Base-by-base conservation (phyloP, 35 echinoderm and acorn worm genomes). In the Heliocidaris tuberculata region DNA sequence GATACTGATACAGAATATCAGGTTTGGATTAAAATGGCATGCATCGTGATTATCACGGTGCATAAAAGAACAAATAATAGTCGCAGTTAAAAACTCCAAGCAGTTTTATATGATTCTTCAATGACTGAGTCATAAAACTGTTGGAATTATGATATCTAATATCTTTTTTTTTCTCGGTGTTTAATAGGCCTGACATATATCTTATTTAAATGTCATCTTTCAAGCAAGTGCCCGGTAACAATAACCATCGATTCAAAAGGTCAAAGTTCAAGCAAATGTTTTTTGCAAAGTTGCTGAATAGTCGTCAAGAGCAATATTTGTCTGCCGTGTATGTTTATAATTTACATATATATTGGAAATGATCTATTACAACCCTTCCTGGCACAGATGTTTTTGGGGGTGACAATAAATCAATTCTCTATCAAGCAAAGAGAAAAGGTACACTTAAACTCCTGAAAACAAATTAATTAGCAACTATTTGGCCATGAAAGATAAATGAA, bases 311-410 rank as follows among this genome's bases (percentile, higher is more conserved):
- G 65, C 7, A 78, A 27, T 78, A n/a, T 78, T 78, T 78, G 65
- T 17, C 27, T n/a, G 0, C 27, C 65, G 27, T 78, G 27, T 78
- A 27, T 78, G 65, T 24, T 27, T 78, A n/a, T 24, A 24, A 78
- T 78, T 78, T 78, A n/a, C 65, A 78, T 78, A 78, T 78, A 78
- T 78, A 78, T 78, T 78, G 17, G 27, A 78, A 78, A 78, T 78
- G 65, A n/a, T 21, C 21, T 78, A n/a, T n/a, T 78, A 24, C 19
- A 6, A 78, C 1, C 6, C 7, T 6, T 78, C 7, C 65, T 27
- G 27, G 24, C 27, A 21, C 21, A n/a, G 65, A 21, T 78, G 65
- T 78, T 78, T 42, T 78, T n/a, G 65, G 65, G 8, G 65, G 21
- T 3, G 27, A 2, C 65, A n/a, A 78, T 78, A 78, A 7, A 19